Evolutionary conservation across 2,888 invertebrate genomes (phyloP), one percentile per base, ranked within the genome.

Genomic region (Caenorhabditis angaria): DNA sequence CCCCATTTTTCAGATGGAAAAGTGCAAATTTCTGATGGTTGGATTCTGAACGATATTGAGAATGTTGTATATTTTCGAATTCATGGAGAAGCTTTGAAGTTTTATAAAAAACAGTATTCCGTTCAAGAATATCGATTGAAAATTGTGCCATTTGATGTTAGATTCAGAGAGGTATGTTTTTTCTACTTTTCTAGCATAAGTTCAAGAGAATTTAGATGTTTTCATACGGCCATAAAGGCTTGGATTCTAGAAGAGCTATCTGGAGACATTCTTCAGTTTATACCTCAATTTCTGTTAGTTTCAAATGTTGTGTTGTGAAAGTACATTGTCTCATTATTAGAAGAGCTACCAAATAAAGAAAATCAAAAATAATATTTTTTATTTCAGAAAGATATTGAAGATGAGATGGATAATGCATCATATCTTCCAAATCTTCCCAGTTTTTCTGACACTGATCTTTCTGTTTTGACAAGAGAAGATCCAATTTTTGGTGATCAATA

Each of bases 401-500:
- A 78, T 57, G 70, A 72, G n/a, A 58, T 53, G n/a, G 71, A 73
- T 18, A 51, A 55, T 20, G 64, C 67, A 0, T 59, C 68, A 10
- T 65, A 57, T 12, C 63, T 66, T 8, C 82, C 82, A 10, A 73
- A 77, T 18, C 69, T 73, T 28, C 80, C 82, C 1, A 71, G 75
- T 25, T 82, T 80, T 55, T 78, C 80, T 28, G 75, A 73, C 28
- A 82, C 80, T 0, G 82, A 82, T 41, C 56, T 82, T 27, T 82
- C 82, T 28, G 82, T 80, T 0, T 56, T 82, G 27, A 82, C 82
- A 22, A 61, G 82, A 69, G 75, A 75, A 20, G 80, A 82, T 65
- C 82, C 82, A 0, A 77, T 82, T 61, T 82, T 78, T 41, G 82
- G 82, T 1, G 77, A 75, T 27, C 82, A 82, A 68, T 82, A 82